Conservation (phyloP, 2,888 invertebrate genomes). For the Oxyteleia sp. region DNA sequence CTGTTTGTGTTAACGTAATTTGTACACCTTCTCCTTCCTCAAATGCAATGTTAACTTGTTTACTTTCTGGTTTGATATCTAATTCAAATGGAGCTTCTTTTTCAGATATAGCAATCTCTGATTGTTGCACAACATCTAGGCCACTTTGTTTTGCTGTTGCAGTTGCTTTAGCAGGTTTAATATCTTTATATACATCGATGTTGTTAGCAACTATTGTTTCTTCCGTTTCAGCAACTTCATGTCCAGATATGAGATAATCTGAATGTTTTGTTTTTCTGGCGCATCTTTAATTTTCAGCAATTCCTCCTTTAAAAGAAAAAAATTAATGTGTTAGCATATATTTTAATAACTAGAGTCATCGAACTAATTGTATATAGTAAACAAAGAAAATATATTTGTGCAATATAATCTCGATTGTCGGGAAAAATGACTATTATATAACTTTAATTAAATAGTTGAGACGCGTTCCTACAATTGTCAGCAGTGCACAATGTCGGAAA, state of each 20-base stretch:
- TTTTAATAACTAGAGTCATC: not conserved
- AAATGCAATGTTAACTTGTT: conserved; percentile 88
- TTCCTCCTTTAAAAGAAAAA: conserved; percentile 76
- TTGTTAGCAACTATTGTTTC: conserved; percentile 82
- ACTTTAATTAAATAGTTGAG: no score
- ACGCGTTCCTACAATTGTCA: no score
- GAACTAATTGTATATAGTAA: no score
- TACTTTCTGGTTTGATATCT: conserved; percentile 88
- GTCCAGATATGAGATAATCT: conserved; percentile 80
- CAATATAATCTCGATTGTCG: no score
- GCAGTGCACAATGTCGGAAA: no score
- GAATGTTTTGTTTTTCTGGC: conserved; percentile 76
- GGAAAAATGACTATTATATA: no score
- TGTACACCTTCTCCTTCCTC: conserved; percentile 90
- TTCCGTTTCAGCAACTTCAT: conserved; percentile 83
- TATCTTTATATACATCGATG: conserved; percentile 83
- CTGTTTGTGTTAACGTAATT: conserved; percentile 88
- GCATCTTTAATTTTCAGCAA: conserved; percentile 77
- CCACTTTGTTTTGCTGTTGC: conserved; percentile 86
- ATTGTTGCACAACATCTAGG: conserved; percentile 87
- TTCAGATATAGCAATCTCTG: conserved; percentile 88
- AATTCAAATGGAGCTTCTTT: conserved; percentile 88
- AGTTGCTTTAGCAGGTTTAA: conserved; percentile 80
- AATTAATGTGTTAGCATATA: no score
- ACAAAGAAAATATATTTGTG: no score